phyloP scores from a whole-genome alignment of 2,888 invertebrate genomes.

The Cremastinae sp. region DNA sequence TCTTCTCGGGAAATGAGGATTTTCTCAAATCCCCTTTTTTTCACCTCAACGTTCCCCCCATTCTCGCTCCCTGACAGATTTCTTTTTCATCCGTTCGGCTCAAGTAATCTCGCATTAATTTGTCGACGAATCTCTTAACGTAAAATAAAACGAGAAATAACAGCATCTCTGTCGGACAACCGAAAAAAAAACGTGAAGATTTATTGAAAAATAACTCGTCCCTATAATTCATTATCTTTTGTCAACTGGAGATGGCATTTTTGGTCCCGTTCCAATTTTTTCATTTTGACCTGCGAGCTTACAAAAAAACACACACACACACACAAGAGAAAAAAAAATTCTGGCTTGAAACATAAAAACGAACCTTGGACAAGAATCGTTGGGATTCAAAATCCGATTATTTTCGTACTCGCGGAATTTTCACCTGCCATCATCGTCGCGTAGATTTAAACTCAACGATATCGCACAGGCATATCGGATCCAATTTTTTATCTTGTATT shows the following conservation, averaged over 20 bases:
- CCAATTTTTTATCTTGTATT: neutral
- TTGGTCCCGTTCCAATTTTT: too few species aligned
- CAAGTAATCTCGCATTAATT: too few species aligned
- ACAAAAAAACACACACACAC: too few species aligned
- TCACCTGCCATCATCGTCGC: slow-evolving; percentile 33
- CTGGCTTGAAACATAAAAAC: slow-evolving; percentile 8
- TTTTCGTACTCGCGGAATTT: slow-evolving; percentile 41
- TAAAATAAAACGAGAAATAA: too few species aligned
- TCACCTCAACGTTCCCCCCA: slow-evolving; percentile 12
- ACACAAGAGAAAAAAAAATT: neutral
- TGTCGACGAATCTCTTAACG: too few species aligned
- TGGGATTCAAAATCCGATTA: slow-evolving; percentile 51
- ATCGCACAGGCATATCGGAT: neutral
- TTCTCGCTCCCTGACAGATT: slow-evolving; percentile 9
- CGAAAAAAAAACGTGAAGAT: too few species aligned
- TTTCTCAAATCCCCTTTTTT: slow-evolving; percentile 37
- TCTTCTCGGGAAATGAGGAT: slow-evolving; percentile 30
- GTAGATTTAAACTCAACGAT: slow-evolving; percentile 35
- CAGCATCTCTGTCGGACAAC: too few species aligned
- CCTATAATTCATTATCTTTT: too few species aligned
- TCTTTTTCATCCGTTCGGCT: too few species aligned
- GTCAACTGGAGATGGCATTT: too few species aligned
- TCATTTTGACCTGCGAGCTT: too few species aligned
- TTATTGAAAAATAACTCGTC: too few species aligned
- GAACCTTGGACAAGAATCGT: slow-evolving; percentile 50